Percentiles rank a stretch among this genome's conserved stretches.
These are phyloP conservation scores for Syrrhaptes paradoxus DNA, from an alignment of 2,113 vertebrate species.

Conservation along the genomic window DNA sequence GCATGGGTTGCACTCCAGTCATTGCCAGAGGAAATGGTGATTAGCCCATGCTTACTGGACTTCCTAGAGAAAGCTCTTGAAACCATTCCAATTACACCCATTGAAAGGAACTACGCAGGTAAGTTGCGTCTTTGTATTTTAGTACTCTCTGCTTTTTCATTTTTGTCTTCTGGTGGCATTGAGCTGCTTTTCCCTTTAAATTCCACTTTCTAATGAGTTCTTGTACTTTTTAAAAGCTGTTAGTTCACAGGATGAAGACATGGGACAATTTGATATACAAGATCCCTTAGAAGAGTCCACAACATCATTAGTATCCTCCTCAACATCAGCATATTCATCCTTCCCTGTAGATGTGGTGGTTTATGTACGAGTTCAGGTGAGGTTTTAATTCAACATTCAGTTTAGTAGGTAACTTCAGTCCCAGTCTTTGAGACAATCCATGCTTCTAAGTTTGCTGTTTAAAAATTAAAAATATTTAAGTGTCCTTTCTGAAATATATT, in stretches of 20 bases:
- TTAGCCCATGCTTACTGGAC: constrained; percentile 95
- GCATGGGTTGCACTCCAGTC: constrained; percentile 98
- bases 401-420: background rate
- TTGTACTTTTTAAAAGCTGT: constrained; percentile 76
- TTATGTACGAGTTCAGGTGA: constrained; percentile 97
- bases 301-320: constrained; percentile 93
- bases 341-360: constrained; percentile 98
- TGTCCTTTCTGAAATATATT: background rate
- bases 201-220: background rate
- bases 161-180: background rate
- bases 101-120: constrained; percentile 91
- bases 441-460: background rate
- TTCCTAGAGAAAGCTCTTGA: constrained; percentile 98
- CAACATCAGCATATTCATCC: constrained; percentile 93
- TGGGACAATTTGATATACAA: constrained; percentile 93
- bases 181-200: background rate
- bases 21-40: constrained; percentile 98
- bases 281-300: constrained; percentile 94
- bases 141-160: background rate
- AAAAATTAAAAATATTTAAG: background rate
- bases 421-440: background rate
- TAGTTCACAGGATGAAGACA: constrained; percentile 93
- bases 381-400: background rate
- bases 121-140: background rate
- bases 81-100: constrained; percentile 96